Percentiles rank a stretch among this genome's conserved stretches.
Evolutionary conservation across 2,113 vertebrate species (phyloP).

Genomic region (Pituophis catenifer): DNA sequence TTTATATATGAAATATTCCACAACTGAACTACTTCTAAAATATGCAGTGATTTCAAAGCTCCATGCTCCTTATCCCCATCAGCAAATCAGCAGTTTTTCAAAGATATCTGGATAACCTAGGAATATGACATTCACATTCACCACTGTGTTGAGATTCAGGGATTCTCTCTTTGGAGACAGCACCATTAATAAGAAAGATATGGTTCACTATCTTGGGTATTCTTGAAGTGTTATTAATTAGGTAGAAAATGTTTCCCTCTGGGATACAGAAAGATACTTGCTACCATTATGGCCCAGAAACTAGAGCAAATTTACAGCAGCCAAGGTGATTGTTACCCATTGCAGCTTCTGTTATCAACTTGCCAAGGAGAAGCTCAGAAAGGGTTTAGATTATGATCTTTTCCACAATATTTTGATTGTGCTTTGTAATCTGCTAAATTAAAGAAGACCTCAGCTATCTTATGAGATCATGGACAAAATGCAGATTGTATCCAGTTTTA

Average conservation of each 20-base stretch:
- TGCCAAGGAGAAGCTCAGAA: slow-evolving; percentile 68
- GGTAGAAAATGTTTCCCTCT: slow-evolving; percentile 69
- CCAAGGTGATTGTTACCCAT: slow-evolving; percentile 73
- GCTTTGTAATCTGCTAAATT: slow-evolving; percentile 79
- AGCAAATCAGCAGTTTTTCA: slow-evolving; percentile 68
- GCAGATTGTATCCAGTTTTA: slow-evolving; percentile 69
- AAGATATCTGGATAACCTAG: slow-evolving; percentile 58
- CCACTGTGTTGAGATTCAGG: slow-evolving; percentile 65
- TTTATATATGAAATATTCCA: slow-evolving; percentile 60
- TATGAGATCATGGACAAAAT: slow-evolving; percentile 72
- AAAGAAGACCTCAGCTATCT: slow-evolving; percentile 75
- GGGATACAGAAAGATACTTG: slow-evolving; percentile 76
- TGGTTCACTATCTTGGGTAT: slow-evolving; percentile 69
- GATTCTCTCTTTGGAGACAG: slow-evolving; percentile 67
- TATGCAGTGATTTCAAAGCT: slow-evolving; percentile 37
- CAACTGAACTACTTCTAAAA: slow-evolving; percentile 60
- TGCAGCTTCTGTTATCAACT: slow-evolving; percentile 69
- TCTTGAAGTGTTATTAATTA: slow-evolving; percentile 81
- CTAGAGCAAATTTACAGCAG: slow-evolving; percentile 71
- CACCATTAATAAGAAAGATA: slow-evolving; percentile 74
- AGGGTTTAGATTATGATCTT: slow-evolving; percentile 73
- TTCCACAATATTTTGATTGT: slow-evolving; percentile 82
- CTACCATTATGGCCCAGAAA: slow-evolving; percentile 73
- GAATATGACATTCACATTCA: slow-evolving; percentile 73
- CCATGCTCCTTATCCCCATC: slow-evolving; percentile 36